Conservation (phyloP, 2,113 vertebrate genomes). For the Eudyptes chrysolophus region DNA sequence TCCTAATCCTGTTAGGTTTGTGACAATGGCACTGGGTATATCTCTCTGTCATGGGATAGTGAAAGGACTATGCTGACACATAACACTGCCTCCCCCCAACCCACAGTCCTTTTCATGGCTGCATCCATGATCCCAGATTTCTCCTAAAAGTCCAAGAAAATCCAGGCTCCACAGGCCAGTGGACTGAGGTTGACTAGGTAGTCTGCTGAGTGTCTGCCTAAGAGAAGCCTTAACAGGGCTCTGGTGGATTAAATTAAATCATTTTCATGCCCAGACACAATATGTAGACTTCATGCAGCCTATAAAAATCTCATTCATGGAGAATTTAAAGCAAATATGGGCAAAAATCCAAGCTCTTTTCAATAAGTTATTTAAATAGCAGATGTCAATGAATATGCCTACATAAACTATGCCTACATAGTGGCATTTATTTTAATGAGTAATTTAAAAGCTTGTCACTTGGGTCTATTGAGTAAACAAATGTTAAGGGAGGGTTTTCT, state of each 20-base stretch:
- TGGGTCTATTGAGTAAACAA: constrained; percentile 1
- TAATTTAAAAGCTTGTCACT: not conserved
- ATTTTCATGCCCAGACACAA: not conserved
- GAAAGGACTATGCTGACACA: not conserved
- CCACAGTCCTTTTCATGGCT: not conserved
- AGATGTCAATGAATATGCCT: constrained; percentile 8
- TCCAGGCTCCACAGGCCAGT: not conserved
- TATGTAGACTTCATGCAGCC: not conserved
- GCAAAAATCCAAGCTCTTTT: constrained; percentile 16
- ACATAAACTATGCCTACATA: not conserved
- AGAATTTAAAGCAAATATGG: not conserved
- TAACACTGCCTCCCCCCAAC: not conserved
- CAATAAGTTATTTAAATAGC: constrained; percentile 19
- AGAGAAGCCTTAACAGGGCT: not conserved
- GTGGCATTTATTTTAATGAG: constrained; percentile 13
- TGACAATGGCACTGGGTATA: not conserved
- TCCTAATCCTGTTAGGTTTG: not conserved
- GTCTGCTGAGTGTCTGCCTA: not conserved
- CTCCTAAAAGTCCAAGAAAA: not conserved
- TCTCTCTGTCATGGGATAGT: not conserved
- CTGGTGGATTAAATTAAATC: not conserved
- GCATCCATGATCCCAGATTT: not conserved
- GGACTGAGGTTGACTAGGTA: not conserved
- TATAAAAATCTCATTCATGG: not conserved
- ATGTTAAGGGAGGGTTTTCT: not conserved